Conservation (phyloP, 1,140 invertebrate species). For the Neodiprion pinetum region DNA sequence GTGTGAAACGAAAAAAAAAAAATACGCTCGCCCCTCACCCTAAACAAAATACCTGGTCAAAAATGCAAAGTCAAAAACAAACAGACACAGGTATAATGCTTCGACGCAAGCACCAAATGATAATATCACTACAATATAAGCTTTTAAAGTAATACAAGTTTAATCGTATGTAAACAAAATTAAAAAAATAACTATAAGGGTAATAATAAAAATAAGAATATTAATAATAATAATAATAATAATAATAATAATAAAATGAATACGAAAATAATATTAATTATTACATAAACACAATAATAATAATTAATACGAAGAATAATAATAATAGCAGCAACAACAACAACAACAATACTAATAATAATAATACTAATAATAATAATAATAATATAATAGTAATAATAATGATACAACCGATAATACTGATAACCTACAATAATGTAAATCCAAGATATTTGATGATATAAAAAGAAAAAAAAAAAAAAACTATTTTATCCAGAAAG, state of each 20-base stretch:
- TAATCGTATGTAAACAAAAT: constrained; percentile 18
- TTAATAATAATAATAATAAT: constrained; percentile 17
- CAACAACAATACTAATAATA: constrained; percentile 26
- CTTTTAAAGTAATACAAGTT: constrained; percentile 49
- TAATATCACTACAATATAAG: constrained; percentile 60
- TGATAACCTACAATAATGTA: constrained; percentile 31
- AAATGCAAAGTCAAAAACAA: not conserved
- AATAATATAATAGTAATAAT: constrained; percentile 37
- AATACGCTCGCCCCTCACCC: too few relatives aligned
- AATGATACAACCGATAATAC: constrained; percentile 13
- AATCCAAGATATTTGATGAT: constrained; percentile 46
- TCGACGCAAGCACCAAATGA: constrained; percentile 54
- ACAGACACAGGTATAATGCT: constrained; percentile 33
- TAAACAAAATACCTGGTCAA: not conserved
- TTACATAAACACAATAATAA: constrained; percentile 35
- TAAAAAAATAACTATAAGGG: constrained; percentile 20
- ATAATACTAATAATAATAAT: constrained; percentile 34
- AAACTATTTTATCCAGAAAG: constrained; percentile 57
- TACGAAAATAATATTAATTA: constrained; percentile 6
- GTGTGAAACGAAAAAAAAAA: not conserved
- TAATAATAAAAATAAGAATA: constrained; percentile 27
- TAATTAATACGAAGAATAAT: constrained; percentile 34
- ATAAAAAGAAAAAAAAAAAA: constrained; percentile 46
- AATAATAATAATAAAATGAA: constrained; percentile 17
- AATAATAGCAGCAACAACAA: constrained; percentile 8